Conservation (phyloP, 2,113 vertebrate genomes). For the Lagopus leucura region DNA sequence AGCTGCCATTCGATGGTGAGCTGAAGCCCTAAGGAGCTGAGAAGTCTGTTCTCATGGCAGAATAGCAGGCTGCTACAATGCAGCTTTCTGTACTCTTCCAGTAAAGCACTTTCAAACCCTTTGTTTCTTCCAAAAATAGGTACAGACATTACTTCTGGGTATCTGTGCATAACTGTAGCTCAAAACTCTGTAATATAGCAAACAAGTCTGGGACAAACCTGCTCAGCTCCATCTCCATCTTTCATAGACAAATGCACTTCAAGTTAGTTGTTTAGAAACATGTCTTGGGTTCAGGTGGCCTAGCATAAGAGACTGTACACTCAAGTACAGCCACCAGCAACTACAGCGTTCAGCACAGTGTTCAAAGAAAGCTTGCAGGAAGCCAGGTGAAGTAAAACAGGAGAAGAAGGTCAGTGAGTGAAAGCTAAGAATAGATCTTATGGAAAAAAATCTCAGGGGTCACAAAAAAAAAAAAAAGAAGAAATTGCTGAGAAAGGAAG, state of each 20-base stretch:
- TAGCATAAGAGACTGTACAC: not conserved
- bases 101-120: not conserved
- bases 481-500: not conserved
- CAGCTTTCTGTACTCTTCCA: not conserved
- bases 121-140: not conserved
- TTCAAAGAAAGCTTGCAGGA: not conserved
- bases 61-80: not conserved
- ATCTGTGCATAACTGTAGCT: not conserved
- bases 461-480: not conserved
- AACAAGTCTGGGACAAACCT: not conserved
- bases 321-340: not conserved
- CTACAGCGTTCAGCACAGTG: rapidly evolving
- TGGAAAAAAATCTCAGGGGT: not conserved
- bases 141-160: not conserved
- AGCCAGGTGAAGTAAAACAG: not conserved
- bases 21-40: not conserved
- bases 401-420: not conserved
- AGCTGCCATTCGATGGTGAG: not conserved
- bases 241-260: not conserved
- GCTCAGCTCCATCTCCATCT: not conserved
- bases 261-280: not conserved
- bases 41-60: not conserved
- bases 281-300: not conserved
- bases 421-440: not conserved
- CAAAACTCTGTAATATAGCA: not conserved